Conservation (phyloP, 2,113 vertebrate genomes). For the Tiliqua scincoides region DNA sequence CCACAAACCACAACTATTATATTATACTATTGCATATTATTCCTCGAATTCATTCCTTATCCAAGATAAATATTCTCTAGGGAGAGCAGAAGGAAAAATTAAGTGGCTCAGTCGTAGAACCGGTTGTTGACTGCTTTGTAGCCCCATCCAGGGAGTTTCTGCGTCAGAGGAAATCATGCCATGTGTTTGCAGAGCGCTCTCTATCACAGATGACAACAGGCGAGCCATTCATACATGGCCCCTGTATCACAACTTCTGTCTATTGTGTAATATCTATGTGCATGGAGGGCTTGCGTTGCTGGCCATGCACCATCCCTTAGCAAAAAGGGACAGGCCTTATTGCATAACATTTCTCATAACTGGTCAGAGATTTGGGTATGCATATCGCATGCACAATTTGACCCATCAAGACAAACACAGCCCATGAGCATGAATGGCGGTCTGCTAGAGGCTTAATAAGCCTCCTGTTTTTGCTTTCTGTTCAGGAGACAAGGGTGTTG, state of each 20-base stretch:
- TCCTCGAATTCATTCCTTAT: neutral
- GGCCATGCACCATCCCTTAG: neutral
- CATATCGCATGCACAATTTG: neutral
- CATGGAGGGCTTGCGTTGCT: neutral
- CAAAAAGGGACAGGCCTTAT: neutral
- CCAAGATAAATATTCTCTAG: neutral
- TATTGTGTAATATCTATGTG: neutral
- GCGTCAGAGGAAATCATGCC: neutral
- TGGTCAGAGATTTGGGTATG: neutral
- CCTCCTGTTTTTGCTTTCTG: too few species aligned
- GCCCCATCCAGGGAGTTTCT: neutral
- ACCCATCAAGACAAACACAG: neutral
- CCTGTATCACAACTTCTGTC: neutral
- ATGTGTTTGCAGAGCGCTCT: rapidly evolving
- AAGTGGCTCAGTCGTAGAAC: neutral
- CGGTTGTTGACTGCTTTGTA: neutral
- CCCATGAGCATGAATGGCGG: too few species aligned
- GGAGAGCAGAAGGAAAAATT: neutral
- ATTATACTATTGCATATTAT: rapidly evolving
- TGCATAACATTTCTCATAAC: neutral
- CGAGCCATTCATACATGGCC: neutral
- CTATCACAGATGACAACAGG: neutral
- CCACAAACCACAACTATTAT: neutral
- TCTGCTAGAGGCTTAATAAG: too few species aligned
- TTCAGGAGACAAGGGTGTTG: too few species aligned